Evolutionary conservation across 1,140 invertebrate genomes (phyloP).

Genomic region (Venturia canescens): DNA sequence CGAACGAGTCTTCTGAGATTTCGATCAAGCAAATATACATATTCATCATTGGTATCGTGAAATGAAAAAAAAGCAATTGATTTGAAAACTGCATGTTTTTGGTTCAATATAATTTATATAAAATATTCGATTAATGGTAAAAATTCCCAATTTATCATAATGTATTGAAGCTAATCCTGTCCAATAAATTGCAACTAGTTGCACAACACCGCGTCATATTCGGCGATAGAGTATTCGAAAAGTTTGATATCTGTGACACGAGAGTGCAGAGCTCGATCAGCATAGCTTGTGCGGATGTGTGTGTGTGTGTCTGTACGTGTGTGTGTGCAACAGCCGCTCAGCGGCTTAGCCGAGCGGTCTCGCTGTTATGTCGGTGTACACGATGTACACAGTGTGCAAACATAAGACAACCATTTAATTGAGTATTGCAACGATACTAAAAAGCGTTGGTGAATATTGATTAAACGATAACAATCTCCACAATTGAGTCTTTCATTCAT

Average conservation of each 20-base stretch:
- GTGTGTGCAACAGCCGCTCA: too few species aligned
- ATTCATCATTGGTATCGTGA: too few species aligned
- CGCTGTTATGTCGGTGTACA: background rate
- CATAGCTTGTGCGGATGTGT: background rate
- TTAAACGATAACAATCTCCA: background rate
- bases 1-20: too few species aligned
- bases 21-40: too few species aligned
- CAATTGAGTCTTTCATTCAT: background rate
- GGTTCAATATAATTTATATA: too few species aligned
- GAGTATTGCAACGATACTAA: background rate
- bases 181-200: background rate
- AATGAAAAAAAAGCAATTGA: too few species aligned
- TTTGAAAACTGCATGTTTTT: too few species aligned
- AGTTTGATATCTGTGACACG: background rate
- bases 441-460: background rate
- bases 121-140: too few species aligned
- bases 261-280: background rate
- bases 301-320: too few species aligned
- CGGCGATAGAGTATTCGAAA: background rate
- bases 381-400: background rate
- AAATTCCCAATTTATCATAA: too few species aligned
- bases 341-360: too few species aligned
- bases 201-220: background rate
- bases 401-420: background rate
- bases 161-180: too few species aligned